phyloP scores from a whole-genome alignment of 2,113 vertebrate species.

The Onychostruthus taczanowskii region DNA sequence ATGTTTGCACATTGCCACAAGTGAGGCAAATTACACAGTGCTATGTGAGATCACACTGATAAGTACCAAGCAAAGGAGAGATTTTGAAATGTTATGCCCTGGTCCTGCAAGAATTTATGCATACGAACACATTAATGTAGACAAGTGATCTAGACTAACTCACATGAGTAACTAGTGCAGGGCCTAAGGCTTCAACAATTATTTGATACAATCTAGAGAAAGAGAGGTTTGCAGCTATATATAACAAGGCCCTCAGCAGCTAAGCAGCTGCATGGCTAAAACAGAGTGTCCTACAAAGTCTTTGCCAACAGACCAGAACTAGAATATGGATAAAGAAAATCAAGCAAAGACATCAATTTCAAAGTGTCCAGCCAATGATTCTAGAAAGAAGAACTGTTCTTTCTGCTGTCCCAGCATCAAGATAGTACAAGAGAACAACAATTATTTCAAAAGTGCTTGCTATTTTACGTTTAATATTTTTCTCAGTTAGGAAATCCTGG shows the following conservation, averaged over 20 bases:
- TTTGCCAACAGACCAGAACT: conserved; percentile 4
- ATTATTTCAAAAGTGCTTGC: neutral
- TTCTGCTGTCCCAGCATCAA: neutral
- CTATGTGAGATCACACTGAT: conserved; percentile 25
- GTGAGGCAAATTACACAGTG: neutral
- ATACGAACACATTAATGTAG: neutral
- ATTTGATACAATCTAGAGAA: conserved; percentile 46
- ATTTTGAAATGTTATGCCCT: neutral
- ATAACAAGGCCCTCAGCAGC: neutral
- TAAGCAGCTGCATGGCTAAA: neutral
- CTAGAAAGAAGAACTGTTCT: neutral
- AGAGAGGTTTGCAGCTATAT: neutral
- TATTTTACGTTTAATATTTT: neutral
- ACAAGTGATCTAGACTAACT: neutral
- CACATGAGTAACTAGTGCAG: neutral
- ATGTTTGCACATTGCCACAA: neutral
- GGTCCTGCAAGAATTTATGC: neutral
- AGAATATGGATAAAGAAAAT: neutral
- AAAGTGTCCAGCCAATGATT: neutral
- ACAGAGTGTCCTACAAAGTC: neutral
- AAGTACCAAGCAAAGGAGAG: conserved; percentile 4
- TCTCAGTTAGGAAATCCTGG: neutral
- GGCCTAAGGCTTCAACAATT: conserved; percentile 42
- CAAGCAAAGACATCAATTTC: neutral
- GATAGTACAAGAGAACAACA: neutral